Evolutionary conservation across 2,113 vertebrate genomes (phyloP).

Genomic region (Lepisosteus osseus): DNA sequence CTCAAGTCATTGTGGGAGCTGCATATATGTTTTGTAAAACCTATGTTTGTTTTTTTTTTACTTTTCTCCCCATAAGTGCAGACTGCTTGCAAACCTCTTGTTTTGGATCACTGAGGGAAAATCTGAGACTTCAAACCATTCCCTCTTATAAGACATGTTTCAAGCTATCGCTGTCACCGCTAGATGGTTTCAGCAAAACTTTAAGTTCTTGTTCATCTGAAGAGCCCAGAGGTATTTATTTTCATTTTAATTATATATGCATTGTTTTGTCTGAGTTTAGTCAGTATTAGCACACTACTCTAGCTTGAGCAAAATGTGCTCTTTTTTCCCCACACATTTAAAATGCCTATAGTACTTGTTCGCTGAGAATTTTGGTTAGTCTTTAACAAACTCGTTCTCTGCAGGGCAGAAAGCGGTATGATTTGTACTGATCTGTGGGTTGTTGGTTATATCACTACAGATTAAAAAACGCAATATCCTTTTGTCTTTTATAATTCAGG

Average conservation of each 20-base stretch:
- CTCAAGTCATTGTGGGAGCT: no score
- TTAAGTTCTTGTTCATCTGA: no score
- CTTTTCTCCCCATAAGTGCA: no score
- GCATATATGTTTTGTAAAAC: no score
- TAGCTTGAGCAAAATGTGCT: conserved; percentile 29
- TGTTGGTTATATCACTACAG: conserved; percentile 33
- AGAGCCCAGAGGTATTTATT: not conserved
- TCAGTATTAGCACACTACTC: conserved; percentile 35
- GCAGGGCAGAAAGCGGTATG: conserved; percentile 43
- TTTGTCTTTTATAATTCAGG: conserved; percentile 39
- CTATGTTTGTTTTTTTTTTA: no score
- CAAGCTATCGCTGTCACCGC: no score
- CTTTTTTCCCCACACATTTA: conserved; percentile 21
- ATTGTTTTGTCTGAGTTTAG: not conserved
- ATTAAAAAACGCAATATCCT: conserved; percentile 49
- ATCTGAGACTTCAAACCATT: no score
- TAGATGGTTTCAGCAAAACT: no score
- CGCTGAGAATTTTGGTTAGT: conserved; percentile 27
- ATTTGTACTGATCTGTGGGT: conserved; percentile 18
- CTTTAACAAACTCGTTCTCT: conserved; percentile 38
- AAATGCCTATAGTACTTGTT: conserved; percentile 21
- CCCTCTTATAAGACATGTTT: no score
- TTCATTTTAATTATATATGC: not conserved
- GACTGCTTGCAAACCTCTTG: no score
- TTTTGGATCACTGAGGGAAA: no score